A percentile compares a stretch with the other conserved stretches of the same genome.
Evolutionary conservation across 2,113 vertebrate genomes (phyloP).

Genomic region (Campylomormyrus tamandua): DNA sequence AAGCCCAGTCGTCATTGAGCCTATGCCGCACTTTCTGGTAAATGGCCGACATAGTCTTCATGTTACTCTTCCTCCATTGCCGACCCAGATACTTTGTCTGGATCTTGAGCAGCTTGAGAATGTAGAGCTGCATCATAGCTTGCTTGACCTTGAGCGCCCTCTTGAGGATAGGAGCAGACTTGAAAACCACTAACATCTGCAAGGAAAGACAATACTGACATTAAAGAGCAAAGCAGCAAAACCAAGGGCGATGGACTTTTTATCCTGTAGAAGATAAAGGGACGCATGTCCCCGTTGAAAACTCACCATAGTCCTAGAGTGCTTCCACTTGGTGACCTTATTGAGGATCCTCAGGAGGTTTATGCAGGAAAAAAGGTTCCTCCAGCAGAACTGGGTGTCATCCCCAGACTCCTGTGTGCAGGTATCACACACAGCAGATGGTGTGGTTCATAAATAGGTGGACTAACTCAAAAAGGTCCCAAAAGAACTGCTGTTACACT

Average conservation of each 20-base stretch:
- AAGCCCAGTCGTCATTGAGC: slow-evolving; percentile 84
- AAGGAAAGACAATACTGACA: background rate
- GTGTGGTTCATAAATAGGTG: background rate
- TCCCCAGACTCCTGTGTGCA: slow-evolving; percentile 81
- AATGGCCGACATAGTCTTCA: slow-evolving; percentile 86
- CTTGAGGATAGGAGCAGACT: slow-evolving; percentile 91
- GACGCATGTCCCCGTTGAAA: background rate
- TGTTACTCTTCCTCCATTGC: slow-evolving; percentile 77
- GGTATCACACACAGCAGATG: background rate
- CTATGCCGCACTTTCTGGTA: slow-evolving; percentile 82
- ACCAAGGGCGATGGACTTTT: background rate
- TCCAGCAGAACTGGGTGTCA: slow-evolving; percentile 92
- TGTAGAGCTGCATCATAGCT: slow-evolving; percentile 94
- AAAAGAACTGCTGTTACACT: background rate
- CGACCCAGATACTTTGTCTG: slow-evolving; percentile 77
- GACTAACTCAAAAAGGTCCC: background rate
- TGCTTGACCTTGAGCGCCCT: slow-evolving; percentile 92
- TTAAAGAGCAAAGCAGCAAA: background rate
- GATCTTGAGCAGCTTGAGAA: slow-evolving; percentile 82
- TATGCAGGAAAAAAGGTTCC: slow-evolving; percentile 94
- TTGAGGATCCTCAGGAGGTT: slow-evolving; percentile 88
- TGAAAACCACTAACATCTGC: slow-evolving; percentile 97
- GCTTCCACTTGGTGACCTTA: slow-evolving; percentile 98
- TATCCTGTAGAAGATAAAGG: background rate
- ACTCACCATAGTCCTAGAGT: slow-evolving; percentile 92